Base-by-base conservation (phyloP, 2,113 vertebrate genomes). In the Perca flavescens region DNA sequence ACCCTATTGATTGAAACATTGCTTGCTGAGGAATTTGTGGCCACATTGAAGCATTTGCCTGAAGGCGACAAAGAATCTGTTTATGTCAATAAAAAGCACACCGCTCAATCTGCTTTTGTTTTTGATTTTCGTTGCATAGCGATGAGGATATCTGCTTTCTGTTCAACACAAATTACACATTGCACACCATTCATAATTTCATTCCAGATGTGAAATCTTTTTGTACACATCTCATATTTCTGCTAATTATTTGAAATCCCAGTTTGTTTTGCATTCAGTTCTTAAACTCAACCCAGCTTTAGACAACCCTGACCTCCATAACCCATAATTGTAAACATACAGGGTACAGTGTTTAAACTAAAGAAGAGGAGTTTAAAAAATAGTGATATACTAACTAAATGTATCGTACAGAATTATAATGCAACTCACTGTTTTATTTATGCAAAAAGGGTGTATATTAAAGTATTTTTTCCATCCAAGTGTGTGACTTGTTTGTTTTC, bases 401-500 rank as follows among this genome's bases (percentile, higher is more conserved):
- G 16, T 78, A 49, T 86, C 28, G 34, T 76, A 46, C 16, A 34
- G 47, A 68, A 73, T 43, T 80, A 66, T 63, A 79, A 74, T 72
- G 21, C 5, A 70, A 54, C 19, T 79, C 40, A 81, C 49, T 67
- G 36, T 85, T 63, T 86, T 74, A 88, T 89, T 87, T 57, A 79
- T 92, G 81, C 84, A 76, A 76, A 92, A 84, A 86, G 8, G n/a
- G 67, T 80, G 64, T 76, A 54, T 74, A 90, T 84, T 86, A 80
- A 91, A 90, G 75, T 57, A 64, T 82, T 87, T 79, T 34, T 85
- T 25, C 13, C 79, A 54, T 84, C 16, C 21, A 64, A 43, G 8
- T 56, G 10, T 1, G 22, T 13, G 14, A 36, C 14, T 21, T 31
- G 3, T 22, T 77, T 62, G 40, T 25, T 77, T 71, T 40, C 14